phyloP scores from a whole-genome alignment of 2,888 invertebrate genomes.

The Malacosoma neustria region DNA sequence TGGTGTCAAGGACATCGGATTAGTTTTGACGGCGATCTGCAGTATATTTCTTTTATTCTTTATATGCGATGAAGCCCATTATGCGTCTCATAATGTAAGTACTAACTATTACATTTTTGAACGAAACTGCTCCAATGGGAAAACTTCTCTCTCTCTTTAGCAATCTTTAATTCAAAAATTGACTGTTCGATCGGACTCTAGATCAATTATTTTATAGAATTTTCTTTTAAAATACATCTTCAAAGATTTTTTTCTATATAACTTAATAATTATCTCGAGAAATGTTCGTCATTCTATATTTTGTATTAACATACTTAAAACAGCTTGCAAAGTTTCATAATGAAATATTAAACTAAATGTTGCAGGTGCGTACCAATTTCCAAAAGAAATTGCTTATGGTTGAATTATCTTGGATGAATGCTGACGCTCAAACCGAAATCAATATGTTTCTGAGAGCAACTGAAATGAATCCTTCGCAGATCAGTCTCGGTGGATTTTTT shows the following conservation, averaged over 20 bases:
- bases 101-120: background rate
- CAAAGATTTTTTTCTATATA: no score
- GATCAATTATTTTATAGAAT: no score
- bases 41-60: slow-evolving; percentile 80
- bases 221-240: no score
- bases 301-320: no score
- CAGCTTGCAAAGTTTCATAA: no score
- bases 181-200: no score
- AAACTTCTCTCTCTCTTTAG: no score
- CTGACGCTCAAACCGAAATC: slow-evolving; percentile 83
- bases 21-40: slow-evolving; percentile 79
- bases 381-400: slow-evolving; percentile 84
- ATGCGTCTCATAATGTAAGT: slow-evolving; percentile 81
- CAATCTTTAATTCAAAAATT: no score
- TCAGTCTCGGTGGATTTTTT: slow-evolving; percentile 83
- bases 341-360: no score
- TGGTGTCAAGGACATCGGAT: slow-evolving; percentile 82
- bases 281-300: no score
- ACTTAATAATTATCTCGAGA: no score
- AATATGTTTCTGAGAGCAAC: slow-evolving; percentile 85
- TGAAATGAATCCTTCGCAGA: slow-evolving; percentile 84
- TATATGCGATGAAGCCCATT: slow-evolving; percentile 83
- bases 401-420: slow-evolving; percentile 84
- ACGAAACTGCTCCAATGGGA: no score
- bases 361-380: slow-evolving; percentile 79